Percentiles rank a stretch among this genome's conserved stretches.
Conservation (phyloP, 2,113 vertebrate species). For the Pseudopipra pipra region DNA sequence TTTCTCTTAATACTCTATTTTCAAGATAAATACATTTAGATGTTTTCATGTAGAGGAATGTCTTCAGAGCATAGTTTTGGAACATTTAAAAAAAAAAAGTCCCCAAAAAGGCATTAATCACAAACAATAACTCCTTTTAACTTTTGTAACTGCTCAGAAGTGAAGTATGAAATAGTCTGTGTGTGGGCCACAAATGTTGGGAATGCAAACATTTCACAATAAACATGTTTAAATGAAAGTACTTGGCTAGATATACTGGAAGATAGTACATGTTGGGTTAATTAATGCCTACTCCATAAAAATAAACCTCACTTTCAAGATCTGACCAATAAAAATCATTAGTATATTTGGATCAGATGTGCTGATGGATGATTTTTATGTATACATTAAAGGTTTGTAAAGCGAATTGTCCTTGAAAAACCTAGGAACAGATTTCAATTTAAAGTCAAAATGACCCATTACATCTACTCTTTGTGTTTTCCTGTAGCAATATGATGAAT, state of each 20-base stretch:
- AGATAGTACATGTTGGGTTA: conserved; percentile 99
- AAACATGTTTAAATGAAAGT: conserved; percentile 99
- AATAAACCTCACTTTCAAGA: conserved; percentile 96
- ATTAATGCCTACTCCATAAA: conserved; percentile 94
- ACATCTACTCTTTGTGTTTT: conserved; percentile 46
- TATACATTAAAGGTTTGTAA: conserved; percentile 68
- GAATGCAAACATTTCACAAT: conserved; percentile 99
- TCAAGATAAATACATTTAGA: conserved; percentile 32
- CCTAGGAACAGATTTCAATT: conserved; percentile 63
- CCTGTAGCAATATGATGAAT: conserved; percentile 57
- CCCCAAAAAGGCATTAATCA: conserved; percentile 90
- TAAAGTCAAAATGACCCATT: conserved; percentile 50
- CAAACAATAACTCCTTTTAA: conserved; percentile 98
- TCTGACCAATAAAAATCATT: conserved; percentile 92
- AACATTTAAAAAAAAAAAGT: conserved; percentile 36
- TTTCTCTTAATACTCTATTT: conserved; percentile 14
- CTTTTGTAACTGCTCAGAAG: conserved; percentile 86
- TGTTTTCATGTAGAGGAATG: conserved; percentile 57
- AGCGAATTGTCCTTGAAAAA: conserved; percentile 63
- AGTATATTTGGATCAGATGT: conserved; percentile 89
- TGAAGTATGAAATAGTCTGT: conserved; percentile 97
- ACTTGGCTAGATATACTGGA: conserved; percentile 89
- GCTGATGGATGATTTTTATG: conserved; percentile 79
- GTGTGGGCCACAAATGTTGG: conserved; percentile 95
- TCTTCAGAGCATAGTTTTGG: conserved; percentile 64